phyloP scores from a whole-genome alignment of 2,888 invertebrate species.

The Leucania comma region DNA sequence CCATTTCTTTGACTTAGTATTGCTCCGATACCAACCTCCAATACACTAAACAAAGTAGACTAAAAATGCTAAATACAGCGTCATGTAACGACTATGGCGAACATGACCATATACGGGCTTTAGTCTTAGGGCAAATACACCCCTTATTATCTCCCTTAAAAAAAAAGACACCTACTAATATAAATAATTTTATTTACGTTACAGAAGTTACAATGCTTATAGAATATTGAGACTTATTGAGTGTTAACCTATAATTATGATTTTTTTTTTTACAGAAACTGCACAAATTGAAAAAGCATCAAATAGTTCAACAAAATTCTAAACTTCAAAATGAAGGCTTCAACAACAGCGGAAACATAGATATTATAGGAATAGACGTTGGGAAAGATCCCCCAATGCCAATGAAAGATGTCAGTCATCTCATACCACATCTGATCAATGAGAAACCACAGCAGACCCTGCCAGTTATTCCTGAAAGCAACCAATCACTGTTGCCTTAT shows the following conservation, averaged over 20 bases:
- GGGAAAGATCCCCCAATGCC: conserved; percentile 76
- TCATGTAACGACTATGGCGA: no score
- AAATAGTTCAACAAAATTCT: conserved; percentile 65
- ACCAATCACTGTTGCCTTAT: conserved; percentile 65
- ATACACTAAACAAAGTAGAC: no score
- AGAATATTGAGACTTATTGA: no score
- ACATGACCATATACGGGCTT: no score
- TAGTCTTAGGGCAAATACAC: no score
- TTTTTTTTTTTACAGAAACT: conserved; percentile 76
- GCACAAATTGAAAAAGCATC: conserved; percentile 84
- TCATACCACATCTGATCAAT: conserved; percentile 74
- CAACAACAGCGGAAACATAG: conserved; percentile 78
- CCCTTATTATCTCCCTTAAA: no score
- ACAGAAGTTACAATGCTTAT: no score
- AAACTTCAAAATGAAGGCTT: conserved; percentile 75
- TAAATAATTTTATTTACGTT: no score
- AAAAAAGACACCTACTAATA: no score
- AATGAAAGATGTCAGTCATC: conserved; percentile 73
- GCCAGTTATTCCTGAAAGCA: conserved; percentile 67
- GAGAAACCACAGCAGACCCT: conserved; percentile 69
- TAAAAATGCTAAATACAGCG: no score
- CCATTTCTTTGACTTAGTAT: no score
- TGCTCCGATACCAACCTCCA: no score
- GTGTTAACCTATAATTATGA: not conserved
- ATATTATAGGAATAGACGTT: conserved; percentile 83